Percentiles rank a stretch among this genome's conserved stretches.
phyloP scores from a whole-genome alignment of 2,113 vertebrate genomes.

The Oryzias melastigma region DNA sequence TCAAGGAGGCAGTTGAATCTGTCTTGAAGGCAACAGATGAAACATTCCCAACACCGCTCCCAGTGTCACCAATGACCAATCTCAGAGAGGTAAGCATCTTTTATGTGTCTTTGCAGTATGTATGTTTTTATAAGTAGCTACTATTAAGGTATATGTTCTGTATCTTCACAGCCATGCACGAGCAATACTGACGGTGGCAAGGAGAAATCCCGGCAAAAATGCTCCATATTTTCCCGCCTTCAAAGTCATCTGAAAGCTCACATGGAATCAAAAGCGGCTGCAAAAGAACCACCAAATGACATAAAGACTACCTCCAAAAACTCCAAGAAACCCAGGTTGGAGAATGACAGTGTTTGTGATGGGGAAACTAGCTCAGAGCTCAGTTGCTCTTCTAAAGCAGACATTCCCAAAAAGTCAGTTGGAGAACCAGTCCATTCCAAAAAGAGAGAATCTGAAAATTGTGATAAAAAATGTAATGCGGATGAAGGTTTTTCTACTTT shows the following conservation, averaged over 20 bases:
- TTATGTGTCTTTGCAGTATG: background rate
- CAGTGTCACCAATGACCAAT: constrained; percentile 28
- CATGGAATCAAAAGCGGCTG: constrained; percentile 5
- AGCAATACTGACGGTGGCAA: background rate
- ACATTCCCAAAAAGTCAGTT: background rate
- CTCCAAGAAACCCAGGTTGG: constrained; percentile 12
- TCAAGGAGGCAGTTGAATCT: constrained; percentile 25
- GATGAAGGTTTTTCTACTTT: background rate
- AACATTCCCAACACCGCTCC: constrained; percentile 51
- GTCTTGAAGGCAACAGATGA: constrained; percentile 38
- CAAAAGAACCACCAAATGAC: background rate
- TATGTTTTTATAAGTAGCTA: background rate
- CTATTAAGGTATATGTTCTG: background rate
- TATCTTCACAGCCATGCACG: constrained; percentile 24
- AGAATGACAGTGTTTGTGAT: background rate
- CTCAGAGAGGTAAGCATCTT: constrained; percentile 34
- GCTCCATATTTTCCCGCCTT: constrained; percentile 23
- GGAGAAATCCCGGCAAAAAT: constrained; percentile 17
- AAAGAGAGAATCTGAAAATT: background rate
- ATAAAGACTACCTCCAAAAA: background rate
- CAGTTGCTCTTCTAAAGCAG: background rate
- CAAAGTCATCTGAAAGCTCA: constrained; percentile 37
- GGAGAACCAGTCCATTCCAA: too few species aligned
- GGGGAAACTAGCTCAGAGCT: background rate
- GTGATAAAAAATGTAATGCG: background rate